Conservation (phyloP, 2,113 vertebrate species). For the Microtus montanus region DNA sequence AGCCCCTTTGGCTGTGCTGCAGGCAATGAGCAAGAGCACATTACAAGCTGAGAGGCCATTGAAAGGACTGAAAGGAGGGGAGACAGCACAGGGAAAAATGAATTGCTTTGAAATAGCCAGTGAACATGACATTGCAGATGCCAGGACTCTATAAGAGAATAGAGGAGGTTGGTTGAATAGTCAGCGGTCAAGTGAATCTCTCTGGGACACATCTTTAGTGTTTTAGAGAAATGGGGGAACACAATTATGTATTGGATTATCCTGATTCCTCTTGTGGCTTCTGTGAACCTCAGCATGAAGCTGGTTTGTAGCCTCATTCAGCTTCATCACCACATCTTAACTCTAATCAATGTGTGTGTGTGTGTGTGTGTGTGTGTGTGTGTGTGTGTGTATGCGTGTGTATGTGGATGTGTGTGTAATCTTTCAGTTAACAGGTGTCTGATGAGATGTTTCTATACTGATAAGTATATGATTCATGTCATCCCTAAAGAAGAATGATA, state of each 20-base stretch:
- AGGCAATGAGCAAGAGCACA: not conserved
- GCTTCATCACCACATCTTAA: not conserved
- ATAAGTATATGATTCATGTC: not conserved
- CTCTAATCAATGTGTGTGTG: not conserved
- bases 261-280: not conserved
- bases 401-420: not conserved
- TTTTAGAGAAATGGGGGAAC: not conserved
- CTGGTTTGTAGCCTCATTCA: conserved; percentile 27
- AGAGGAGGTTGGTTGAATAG: conserved; percentile 2
- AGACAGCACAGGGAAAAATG: not conserved
- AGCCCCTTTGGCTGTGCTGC: not conserved
- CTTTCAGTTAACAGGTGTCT: conserved; percentile 24
- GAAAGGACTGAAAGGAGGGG: conserved; percentile 35
- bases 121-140: not conserved
- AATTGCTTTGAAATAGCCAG: not conserved
- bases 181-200: not conserved
- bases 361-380: too few species aligned
- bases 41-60: conserved; percentile 15
- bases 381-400: not conserved
- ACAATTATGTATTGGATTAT: not conserved
- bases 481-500: conserved; percentile 8
- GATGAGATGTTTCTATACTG: conserved; percentile 25
- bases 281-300: not conserved
- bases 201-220: not conserved
- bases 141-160: not conserved